Evolutionary conservation across 2,888 invertebrate species (phyloP).

Genomic region (Ceramica pisi): DNA sequence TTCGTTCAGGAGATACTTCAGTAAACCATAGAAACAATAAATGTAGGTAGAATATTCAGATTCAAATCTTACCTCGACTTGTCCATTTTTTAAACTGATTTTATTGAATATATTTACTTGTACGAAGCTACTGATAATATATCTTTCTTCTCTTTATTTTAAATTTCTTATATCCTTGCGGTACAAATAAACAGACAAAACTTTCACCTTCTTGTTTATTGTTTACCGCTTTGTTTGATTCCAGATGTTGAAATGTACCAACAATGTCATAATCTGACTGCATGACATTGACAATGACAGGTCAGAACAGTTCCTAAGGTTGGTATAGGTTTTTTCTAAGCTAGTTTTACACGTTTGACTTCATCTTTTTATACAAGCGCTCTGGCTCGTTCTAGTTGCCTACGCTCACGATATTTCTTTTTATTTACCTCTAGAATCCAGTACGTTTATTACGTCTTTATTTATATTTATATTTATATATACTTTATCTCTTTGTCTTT

Average conservation of each 20-base stretch:
- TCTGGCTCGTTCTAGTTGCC: too few relatives aligned
- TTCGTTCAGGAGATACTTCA: slow-evolving; percentile 58
- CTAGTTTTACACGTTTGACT: background rate
- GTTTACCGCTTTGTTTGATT: slow-evolving; percentile 65
- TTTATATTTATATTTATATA: too few relatives aligned
- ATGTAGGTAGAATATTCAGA: slow-evolving; percentile 44
- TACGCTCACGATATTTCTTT: too few relatives aligned
- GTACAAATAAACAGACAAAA: slow-evolving; percentile 55
- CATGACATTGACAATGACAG: slow-evolving; percentile 41
- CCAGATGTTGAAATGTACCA: slow-evolving; percentile 54
- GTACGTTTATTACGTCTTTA: too few relatives aligned
- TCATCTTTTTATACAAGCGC: too few relatives aligned
- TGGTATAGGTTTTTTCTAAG: background rate
- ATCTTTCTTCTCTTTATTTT: slow-evolving; percentile 30
- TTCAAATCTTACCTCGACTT: slow-evolving; percentile 68
- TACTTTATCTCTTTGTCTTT: too few relatives aligned
- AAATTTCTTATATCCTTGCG: slow-evolving; percentile 24
- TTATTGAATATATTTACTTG: slow-evolving; percentile 22
- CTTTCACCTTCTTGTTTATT: slow-evolving; percentile 68
- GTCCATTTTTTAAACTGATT: slow-evolving; percentile 61
- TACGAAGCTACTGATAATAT: slow-evolving; percentile 9
- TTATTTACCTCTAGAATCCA: too few relatives aligned
- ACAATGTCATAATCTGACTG: slow-evolving; percentile 41
- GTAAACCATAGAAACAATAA: slow-evolving; percentile 43
- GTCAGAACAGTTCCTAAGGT: background rate